Evolutionary conservation across 2,888 invertebrate species (phyloP), one percentile per base, ranked within the genome.

Genomic region (Drosophila nr. perissopoda): DNA sequence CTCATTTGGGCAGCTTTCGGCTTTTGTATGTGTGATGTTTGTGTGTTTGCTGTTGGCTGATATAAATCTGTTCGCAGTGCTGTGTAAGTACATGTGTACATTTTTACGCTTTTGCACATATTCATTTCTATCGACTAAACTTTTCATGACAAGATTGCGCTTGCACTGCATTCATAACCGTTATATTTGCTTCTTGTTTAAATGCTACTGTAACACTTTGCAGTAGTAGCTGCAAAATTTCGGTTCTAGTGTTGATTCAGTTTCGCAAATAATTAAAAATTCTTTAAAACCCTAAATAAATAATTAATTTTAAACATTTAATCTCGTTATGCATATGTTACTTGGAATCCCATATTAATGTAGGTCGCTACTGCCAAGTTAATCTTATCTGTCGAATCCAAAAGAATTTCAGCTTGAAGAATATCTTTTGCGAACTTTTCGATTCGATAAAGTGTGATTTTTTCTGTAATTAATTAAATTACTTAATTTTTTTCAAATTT

Each of bases 71-170:
- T 8, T 38, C 25, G 36, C 34, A 49, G 45, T 31, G 33, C 49
- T 36, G 27, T 27, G 27, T 10, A 33, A 53, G 38, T 48, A 31
- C 13, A 36, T 31, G 11, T 38, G 13, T 36, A 33, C 6, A 42
- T 36, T 16, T 38, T 11, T 42, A 33, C 16, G 45, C 13, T 25
- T 36, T 40, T n/a, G 27, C 16, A 25, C 10, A n/a, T 2, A 42
- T 5, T 27, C 11, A 25, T 42, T 51, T 60, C 16, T 60, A 67
- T 58, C 49, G 62, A 58, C 54, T 13, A 58, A 76, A 49, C 61
- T 29, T 54, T 33, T 31, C 2, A n/a, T 16, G n/a, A 16, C 31
- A 45, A 45, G 25, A 25, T 36, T 51, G 18, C 18, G n/a, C 49
- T 54, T 54, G 13, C 13, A 4, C 6, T 11, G 18, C 27, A 27